Percentiles rank a stretch among this genome's conserved stretches.
Evolutionary conservation across 2,797 vertebrate species (phyloP).

Genomic region (Taeniopygia guttata): DNA sequence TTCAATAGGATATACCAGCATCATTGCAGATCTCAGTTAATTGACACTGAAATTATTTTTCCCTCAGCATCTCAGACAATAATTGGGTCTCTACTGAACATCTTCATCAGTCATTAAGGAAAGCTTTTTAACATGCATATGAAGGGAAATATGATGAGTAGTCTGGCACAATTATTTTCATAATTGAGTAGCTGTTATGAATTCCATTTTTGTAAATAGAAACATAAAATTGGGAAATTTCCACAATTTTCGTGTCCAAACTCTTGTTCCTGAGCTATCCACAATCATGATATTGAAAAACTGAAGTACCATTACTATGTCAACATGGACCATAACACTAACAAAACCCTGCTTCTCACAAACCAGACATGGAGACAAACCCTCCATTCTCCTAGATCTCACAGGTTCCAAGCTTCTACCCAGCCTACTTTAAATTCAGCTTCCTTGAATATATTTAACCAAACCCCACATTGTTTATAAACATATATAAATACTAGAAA

Average conservation of each 20-base stretch:
- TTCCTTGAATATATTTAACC: neutral
- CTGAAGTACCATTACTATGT: neutral
- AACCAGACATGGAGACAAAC: neutral
- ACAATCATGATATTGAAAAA: neutral
- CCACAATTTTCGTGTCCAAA: neutral
- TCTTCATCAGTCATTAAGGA: neutral
- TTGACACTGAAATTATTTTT: neutral
- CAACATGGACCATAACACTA: neutral
- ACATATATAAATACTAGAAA: neutral
- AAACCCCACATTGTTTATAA: neutral
- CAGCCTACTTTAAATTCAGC: neutral
- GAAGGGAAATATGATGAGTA: neutral
- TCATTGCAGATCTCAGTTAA: neutral
- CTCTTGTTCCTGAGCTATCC: neutral
- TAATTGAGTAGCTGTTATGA: neutral
- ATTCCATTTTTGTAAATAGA: neutral
- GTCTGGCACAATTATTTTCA: neutral
- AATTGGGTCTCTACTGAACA: neutral
- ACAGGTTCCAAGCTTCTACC: neutral
- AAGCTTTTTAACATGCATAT: neutral
- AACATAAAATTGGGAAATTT: neutral
- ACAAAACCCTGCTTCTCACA: neutral
- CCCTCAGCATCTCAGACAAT: neutral
- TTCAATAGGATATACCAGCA: neutral
- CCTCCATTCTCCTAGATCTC: neutral